Evolutionary conservation across 2,113 vertebrate genomes (phyloP).

Genomic region (Chaenocephalus aceratus): DNA sequence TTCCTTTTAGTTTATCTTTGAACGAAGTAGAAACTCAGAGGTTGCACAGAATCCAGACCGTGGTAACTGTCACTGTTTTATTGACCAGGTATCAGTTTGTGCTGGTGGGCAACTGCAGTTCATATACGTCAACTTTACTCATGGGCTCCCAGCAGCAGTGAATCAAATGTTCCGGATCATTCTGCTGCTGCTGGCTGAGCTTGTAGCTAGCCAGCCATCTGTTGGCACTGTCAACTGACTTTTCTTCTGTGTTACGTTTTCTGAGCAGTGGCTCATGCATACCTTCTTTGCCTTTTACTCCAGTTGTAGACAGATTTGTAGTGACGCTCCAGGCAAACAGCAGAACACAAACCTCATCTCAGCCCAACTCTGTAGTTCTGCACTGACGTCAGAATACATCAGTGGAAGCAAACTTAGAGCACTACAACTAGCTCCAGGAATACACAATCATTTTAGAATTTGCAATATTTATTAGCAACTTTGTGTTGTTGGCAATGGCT

Average conservation of each 20-base stretch:
- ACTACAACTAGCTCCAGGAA: not conserved
- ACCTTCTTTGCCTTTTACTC: conserved; percentile 20
- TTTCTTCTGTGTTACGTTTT: conserved; percentile 26
- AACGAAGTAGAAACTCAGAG: conserved; percentile 13
- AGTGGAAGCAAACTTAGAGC: conserved; percentile 7
- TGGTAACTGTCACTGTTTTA: conserved; percentile 10
- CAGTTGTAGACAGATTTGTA: conserved; percentile 8
- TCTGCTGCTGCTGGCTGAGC: conserved; percentile 7
- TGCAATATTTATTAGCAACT: not conserved
- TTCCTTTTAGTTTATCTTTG: not conserved
- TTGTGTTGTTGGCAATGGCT: not conserved
- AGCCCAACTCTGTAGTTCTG: conserved; percentile 6
- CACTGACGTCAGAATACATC: conserved; percentile 17
- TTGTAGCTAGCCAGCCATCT: conserved; percentile 25
- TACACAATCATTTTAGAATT: not conserved
- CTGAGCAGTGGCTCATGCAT: not conserved
- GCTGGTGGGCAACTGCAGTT: conserved; percentile 3
- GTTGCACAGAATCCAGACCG: conserved; percentile 10
- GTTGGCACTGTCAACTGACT: conserved; percentile 7
- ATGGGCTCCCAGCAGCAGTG: conserved; percentile 1
- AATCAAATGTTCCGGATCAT: conserved; percentile 5
- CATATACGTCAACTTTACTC: not conserved
- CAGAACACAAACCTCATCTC: conserved; percentile 23
- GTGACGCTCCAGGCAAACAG: conserved; percentile 3
- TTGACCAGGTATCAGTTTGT: not conserved